Percentiles rank a stretch among this genome's conserved stretches.
phyloP scores from a whole-genome alignment of 2,888 invertebrate species.

The Epirrhoe alternata region DNA sequence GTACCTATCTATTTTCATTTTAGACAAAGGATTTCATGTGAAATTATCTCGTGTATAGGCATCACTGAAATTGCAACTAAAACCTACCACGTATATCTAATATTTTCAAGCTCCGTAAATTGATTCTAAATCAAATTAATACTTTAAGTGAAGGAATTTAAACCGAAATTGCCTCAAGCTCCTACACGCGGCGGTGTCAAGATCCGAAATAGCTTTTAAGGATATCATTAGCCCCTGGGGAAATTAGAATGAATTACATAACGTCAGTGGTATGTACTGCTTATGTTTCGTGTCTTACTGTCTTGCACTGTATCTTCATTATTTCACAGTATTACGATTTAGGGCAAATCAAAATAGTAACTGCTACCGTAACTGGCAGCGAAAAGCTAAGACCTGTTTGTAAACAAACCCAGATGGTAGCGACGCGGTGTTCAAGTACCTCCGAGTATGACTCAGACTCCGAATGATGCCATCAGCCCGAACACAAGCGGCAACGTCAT shows the following conservation, averaged over 20 bases:
- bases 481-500: constrained; percentile 50
- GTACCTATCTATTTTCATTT: not conserved
- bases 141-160: constrained; percentile 48
- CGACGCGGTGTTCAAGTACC: constrained; percentile 47
- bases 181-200: constrained; percentile 52
- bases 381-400: constrained; percentile 53
- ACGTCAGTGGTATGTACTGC: constrained; percentile 51
- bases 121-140: constrained; percentile 49
- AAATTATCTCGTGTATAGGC: not conserved
- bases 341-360: constrained; percentile 21
- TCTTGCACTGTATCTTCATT: constrained; percentile 7
- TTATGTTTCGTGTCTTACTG: constrained; percentile 35
- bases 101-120: constrained; percentile 30
- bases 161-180: constrained; percentile 50
- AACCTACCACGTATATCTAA: not conserved
- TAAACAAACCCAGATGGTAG: constrained; percentile 64
- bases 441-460: constrained; percentile 59
- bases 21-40: not conserved
- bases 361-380: constrained; percentile 26
- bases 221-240: constrained; percentile 74
- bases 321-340: constrained; percentile 2
- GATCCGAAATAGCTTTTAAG: constrained; percentile 69
- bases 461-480: constrained; percentile 67
- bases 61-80: constrained; percentile 1
- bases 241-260: constrained; percentile 76